A percentile compares a stretch with the other conserved stretches of the same genome.
These are phyloP conservation scores for Lamprologus tigripictilis DNA, from an alignment of 2,113 vertebrate genomes.

Conservation along the genomic window DNA sequence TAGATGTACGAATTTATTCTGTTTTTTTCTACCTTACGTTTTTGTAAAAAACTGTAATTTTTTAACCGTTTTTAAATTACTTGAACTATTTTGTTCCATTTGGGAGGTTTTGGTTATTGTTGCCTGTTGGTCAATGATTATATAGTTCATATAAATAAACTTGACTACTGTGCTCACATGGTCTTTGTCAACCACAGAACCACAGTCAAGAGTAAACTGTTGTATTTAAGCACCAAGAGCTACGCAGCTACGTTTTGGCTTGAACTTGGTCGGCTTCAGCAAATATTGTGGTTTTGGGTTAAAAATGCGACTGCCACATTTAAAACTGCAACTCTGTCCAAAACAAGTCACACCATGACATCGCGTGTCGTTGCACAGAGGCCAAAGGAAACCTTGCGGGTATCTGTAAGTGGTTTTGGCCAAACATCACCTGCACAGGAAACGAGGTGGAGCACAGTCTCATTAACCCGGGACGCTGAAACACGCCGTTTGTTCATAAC, in stretches of 20 bases:
- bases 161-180: background rate
- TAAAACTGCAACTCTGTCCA: background rate
- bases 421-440: background rate
- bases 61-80: background rate
- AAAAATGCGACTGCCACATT: accelerated
- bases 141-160: background rate
- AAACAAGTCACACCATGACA: accelerated
- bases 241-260: accelerated
- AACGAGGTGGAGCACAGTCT: background rate
- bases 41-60: background rate
- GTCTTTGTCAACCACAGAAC: background rate
- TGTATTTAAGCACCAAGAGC: accelerated
- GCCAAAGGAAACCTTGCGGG: accelerated
- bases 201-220: background rate
- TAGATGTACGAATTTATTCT: accelerated
- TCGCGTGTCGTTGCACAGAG: background rate
- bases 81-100: background rate
- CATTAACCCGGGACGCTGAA: background rate
- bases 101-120: background rate
- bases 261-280: background rate
- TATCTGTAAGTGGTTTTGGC: background rate
- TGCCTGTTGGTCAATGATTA: background rate
- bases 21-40: background rate
- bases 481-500: background rate
- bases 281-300: background rate